Conservation (phyloP, 2,888 invertebrate species). For the Melinaea marsaeus region DNA sequence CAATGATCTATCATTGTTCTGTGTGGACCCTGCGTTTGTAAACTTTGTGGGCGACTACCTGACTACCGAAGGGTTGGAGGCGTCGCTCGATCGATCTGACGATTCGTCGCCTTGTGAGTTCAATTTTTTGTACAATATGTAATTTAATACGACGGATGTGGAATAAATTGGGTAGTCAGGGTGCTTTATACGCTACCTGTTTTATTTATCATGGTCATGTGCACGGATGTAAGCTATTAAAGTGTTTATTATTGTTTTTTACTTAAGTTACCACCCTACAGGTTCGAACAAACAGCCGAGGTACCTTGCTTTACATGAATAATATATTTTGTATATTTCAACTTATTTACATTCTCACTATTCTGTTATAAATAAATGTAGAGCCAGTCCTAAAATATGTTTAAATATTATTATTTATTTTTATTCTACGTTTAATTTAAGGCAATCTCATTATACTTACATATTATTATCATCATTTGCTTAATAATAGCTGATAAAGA, state of each 20-base stretch:
- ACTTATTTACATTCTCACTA: no score
- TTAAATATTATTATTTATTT: no score
- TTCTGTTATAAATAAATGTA: no score
- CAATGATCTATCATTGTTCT: constrained; percentile 62
- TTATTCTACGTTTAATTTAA: no score
- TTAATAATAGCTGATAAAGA: no score
- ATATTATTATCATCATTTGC: no score
- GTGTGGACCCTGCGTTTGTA: constrained; percentile 61
- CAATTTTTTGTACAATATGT: constrained; percentile 56
- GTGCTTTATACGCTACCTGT: constrained; percentile 75
- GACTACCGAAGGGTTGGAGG: constrained; percentile 60
- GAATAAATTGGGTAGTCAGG: constrained; percentile 75
- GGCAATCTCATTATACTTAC: no score
- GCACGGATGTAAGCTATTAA: constrained; percentile 40
- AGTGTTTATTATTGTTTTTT: constrained; percentile 48
- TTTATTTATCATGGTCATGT: constrained; percentile 56
- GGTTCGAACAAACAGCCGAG: constrained; percentile 56
- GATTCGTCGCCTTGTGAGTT: constrained; percentile 70
- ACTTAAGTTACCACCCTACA: constrained; percentile 36
- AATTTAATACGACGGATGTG: constrained; percentile 76
- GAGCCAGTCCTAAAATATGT: no score
- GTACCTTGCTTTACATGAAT: constrained; percentile 23
- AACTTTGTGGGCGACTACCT: constrained; percentile 74
- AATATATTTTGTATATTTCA: no score
- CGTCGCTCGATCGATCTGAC: constrained; percentile 61